Evolutionary conservation across 2,113 vertebrate genomes (phyloP).

Genomic region (Trematocara macrostoma): DNA sequence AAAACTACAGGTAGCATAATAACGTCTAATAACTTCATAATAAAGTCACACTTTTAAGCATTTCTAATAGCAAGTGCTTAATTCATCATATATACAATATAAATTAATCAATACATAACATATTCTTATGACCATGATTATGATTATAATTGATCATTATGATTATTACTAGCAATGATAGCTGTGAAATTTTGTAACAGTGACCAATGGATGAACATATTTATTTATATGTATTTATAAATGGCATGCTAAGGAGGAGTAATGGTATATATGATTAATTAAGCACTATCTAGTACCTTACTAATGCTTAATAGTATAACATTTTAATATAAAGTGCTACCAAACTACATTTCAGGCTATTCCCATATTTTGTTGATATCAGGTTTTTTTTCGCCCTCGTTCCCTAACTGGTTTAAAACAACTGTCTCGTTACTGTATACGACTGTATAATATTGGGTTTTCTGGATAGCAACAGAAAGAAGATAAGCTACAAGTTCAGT

Average conservation of each 20-base stretch:
- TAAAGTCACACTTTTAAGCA: neutral
- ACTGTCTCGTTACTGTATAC: neutral
- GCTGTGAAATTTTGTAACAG: neutral
- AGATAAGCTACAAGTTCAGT: neutral
- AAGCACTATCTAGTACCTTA: neutral
- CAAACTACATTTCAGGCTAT: neutral
- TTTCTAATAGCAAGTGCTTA: neutral
- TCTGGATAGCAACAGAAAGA: neutral
- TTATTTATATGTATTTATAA: neutral
- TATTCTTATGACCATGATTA: neutral
- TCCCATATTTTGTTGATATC: neutral
- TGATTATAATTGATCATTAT: neutral
- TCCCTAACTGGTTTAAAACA: neutral
- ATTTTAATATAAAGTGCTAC: neutral
- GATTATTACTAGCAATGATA: neutral
- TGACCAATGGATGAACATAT: neutral
- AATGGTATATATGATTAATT: neutral
- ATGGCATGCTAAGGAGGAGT: neutral
- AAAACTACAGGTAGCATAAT: neutral
- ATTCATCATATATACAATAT: neutral
- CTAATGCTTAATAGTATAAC: neutral
- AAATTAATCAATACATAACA: neutral
- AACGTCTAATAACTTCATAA: neutral
- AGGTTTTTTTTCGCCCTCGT: rapidly evolving
- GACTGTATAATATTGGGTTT: neutral